Conservation (phyloP, 2,797 vertebrate species). For the Phataginus tricuspis region DNA sequence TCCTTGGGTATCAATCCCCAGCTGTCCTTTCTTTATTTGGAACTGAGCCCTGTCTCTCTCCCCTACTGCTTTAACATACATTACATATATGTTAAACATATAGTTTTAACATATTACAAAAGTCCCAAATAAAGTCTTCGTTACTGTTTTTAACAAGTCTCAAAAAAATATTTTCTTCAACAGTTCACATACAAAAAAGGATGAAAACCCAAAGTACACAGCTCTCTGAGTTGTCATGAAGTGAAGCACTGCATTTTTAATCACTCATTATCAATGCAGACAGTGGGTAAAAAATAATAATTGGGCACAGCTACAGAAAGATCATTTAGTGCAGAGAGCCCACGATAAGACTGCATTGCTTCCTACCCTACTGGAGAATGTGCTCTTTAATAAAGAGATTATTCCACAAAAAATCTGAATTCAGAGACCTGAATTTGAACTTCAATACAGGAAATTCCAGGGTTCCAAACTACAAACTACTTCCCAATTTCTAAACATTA, state of each 20-base stretch:
- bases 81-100: no score
- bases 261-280: no score
- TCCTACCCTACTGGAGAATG: background rate
- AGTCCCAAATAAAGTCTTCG: background rate
- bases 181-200: background rate
- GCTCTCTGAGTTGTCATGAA: no score
- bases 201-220: no score
- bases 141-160: background rate
- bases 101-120: background rate
- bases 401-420: background rate
- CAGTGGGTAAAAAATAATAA: no score
- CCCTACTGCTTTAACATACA: background rate
- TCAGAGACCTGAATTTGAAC: background rate
- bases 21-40: background rate
- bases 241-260: accelerated
- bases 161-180: background rate
- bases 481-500: background rate
- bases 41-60: background rate
- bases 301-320: background rate
- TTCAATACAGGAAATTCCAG: background rate
- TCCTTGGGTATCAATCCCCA: background rate
- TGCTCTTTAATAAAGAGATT: background rate
- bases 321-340: background rate
- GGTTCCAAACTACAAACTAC: background rate
- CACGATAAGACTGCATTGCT: background rate